Base-by-base conservation (phyloP, 2,888 invertebrate genomes). In the Drosophila peninsularis region DNA sequence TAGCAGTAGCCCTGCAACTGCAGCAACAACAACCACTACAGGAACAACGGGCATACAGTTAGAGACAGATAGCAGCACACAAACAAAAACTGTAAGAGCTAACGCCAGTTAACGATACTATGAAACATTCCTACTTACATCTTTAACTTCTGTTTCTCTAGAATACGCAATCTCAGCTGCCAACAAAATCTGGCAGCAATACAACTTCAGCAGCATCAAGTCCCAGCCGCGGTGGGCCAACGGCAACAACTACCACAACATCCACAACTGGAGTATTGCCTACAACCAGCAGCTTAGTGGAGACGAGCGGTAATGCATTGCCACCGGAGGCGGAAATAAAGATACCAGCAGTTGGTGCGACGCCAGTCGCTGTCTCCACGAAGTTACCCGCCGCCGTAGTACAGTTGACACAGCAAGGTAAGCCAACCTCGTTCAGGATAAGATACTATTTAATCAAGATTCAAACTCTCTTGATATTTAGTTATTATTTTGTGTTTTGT, bases 351-450 rank as follows among this genome's bases (percentile, higher is more conserved):
- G 93, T 94, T 71, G 94, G 94, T 60, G 93, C 93, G 57, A 94
- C 94, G 44, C 94, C 95, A 14, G 93, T 95, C 61, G 94, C 95
- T 14, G 93, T 94, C 37, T 94, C 95, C 30, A 94, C 94, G 3
- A 93, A 93, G 53, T 90, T 95, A 68, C 94, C 95, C 52, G 94
- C 94, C 54, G 94, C 94, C 57, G 94, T 95, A 69, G 94, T 94
- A 60, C 94, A 95, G 88, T 93, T 95, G 68, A 93, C 92, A 72
- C 94, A 94, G 86, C 94, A 94, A 93, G 94, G 94, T 94, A 92
- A 90, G 83, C 62, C 24, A 21, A 36, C 60, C 19, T 41, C 10
- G 50, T 69, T 60, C 17, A 19, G 41, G 24, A 27, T 57, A 27
- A 21, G 9, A 27, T 44, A 0, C 10, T 5, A 32, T 3, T 42